Base-by-base conservation (phyloP, 2,797 vertebrate genomes). In the Ptychobarbus kaznakovi region DNA sequence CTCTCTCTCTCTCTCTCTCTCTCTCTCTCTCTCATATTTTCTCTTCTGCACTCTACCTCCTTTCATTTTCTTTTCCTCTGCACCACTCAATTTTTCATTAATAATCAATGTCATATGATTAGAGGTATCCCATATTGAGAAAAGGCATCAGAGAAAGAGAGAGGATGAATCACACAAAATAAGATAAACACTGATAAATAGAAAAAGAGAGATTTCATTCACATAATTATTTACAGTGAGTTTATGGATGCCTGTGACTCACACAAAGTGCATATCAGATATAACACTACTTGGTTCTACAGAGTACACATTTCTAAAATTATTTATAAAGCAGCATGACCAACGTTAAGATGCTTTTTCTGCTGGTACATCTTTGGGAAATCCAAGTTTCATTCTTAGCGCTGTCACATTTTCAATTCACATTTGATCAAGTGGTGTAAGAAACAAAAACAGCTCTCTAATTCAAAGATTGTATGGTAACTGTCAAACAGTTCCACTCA, bases 381-480 rank as follows among this genome's bases (percentile, higher is more conserved):
- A 85, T 58, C 76, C 51, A 49, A 73, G 28, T 49, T 73, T 85
- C 40, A 61, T 72, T 79, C 53, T 79, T 40, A 80, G 46, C 16
- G 22, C 83, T 61, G 66, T 72, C 76, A 85, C 83, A 80, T 85
- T 85, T 83, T 61, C 76, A 72, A 1, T 18, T 79, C 20, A 38
- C 40, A 73, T 80, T 80, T 73, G 83, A 85, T 65, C 75, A 58
- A 40, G 16, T 51, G 49, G 11, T 70, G 16, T 79, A 44, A 84
- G 70, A 80, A 85, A 86, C 75, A 80, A 69, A 77, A 46, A 73
- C 65, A 68, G 32, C 53, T 76, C 82, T 69, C 73, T 70, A 85
- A 85, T 85, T 85, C 75, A 85, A 85, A 85, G 76, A 85, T 38
- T 72, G 46, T 63, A 53, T 79, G 20, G 38, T 73, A 72, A 72